Conservation (phyloP, 2,113 vertebrate genomes). For the Pedionomus torquatus region DNA sequence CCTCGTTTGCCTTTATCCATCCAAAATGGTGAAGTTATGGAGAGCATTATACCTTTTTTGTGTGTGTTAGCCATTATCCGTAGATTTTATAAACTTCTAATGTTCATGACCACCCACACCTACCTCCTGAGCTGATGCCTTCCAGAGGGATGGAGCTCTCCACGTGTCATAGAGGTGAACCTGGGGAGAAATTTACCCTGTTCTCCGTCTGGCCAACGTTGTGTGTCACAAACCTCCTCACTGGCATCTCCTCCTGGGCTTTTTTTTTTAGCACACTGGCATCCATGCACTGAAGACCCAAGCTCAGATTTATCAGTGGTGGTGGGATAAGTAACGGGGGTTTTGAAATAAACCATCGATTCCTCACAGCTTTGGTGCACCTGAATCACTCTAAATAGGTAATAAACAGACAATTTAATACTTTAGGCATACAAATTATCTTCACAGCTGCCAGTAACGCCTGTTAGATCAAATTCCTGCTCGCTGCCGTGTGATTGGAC, state of each 20-base stretch:
- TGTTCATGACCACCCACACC: not conserved
- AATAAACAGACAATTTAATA: not conserved
- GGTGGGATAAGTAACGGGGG: not conserved
- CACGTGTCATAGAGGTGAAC: not conserved
- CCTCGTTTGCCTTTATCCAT: not conserved
- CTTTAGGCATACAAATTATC: not conserved
- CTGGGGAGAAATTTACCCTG: not conserved
- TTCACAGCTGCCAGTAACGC: not conserved
- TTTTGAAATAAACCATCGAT: not conserved
- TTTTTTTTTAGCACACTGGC: not conserved
- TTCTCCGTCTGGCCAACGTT: not conserved
- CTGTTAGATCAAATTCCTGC: not conserved
- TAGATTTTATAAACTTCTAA: not conserved
- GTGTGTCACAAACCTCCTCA: not conserved
- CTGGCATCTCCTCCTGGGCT: not conserved
- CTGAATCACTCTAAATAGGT: not conserved
- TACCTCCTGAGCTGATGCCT: not conserved
- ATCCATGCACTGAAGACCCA: fast-evolving
- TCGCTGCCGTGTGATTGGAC: not conserved
- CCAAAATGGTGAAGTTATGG: not conserved
- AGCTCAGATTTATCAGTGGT: not conserved
- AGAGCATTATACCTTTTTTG: not conserved
- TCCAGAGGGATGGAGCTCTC: not conserved
- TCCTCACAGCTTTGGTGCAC: not conserved
- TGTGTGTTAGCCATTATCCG: not conserved